These are phyloP conservation scores for Tiliacea aurago DNA, from an alignment of 2,888 invertebrate species.

Conservation along the genomic window DNA sequence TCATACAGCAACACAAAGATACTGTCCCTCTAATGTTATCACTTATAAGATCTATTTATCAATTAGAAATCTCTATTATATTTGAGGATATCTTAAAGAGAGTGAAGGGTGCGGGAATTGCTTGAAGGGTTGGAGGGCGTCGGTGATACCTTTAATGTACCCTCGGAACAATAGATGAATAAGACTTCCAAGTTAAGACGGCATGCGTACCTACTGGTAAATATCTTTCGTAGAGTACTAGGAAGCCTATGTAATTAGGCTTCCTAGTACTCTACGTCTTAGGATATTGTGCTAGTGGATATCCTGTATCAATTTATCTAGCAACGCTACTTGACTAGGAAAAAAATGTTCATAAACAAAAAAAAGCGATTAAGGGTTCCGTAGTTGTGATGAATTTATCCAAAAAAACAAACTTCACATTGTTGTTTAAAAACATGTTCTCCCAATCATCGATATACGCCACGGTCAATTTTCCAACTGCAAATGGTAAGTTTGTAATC, in stretches of 20 bases:
- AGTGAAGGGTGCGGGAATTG: constrained; percentile 47
- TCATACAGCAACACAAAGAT: constrained; percentile 2
- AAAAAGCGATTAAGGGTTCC: no score
- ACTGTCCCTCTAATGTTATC: constrained; percentile 33
- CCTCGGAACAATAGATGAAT: constrained; percentile 31
- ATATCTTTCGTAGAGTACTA: not conserved
- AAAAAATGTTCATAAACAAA: no score
- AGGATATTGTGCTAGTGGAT: not conserved
- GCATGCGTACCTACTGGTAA: not conserved
- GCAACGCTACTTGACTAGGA: not conserved
- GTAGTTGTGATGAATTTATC: no score
- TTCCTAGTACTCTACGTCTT: no score
- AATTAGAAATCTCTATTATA: constrained; percentile 60
- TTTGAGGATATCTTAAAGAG: constrained; percentile 50
- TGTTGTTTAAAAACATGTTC: no score
- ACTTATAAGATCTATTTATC: constrained; percentile 56
- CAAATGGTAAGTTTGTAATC: no score
- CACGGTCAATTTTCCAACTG: no score
- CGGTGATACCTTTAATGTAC: constrained; percentile 48
- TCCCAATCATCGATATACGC: no score
- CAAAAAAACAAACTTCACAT: no score
- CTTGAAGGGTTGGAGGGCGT: constrained; percentile 47
- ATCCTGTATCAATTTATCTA: not conserved
- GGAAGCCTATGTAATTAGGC: not conserved
- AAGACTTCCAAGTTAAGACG: constrained; percentile 9